phyloP scores from a whole-genome alignment of 2,113 vertebrate species.

The Oncorhynchus gorbuscha region DNA sequence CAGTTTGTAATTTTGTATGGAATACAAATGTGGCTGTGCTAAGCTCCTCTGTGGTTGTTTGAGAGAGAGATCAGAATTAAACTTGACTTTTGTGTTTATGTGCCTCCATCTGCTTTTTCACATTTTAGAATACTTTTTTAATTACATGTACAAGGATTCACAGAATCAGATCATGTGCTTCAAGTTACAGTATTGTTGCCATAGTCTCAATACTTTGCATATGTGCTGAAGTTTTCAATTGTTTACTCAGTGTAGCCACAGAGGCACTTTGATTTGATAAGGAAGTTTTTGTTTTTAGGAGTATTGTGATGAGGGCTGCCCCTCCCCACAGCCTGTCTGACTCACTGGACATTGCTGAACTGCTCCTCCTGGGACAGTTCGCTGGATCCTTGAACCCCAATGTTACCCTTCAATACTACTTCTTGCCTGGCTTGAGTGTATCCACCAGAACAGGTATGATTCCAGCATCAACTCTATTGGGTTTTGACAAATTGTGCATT shows the following conservation, averaged over 20 bases:
- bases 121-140: not conserved
- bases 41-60: constrained; percentile 22
- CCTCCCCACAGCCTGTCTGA: not conserved
- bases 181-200: too few species aligned
- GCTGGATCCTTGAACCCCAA: not conserved
- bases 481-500: not conserved
- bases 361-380: not conserved
- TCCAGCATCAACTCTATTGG: not conserved
- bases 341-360: not conserved
- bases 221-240: not conserved
- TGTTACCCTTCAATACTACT: not conserved
- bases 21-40: constrained; percentile 5
- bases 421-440: not conserved
- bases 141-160: not conserved
- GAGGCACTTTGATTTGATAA: not conserved
- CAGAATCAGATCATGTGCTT: too few species aligned
- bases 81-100: not conserved
- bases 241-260: not conserved
- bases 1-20: constrained; percentile 44
- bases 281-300: not conserved
- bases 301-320: not conserved
- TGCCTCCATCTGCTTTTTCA: not conserved
- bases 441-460: not conserved
- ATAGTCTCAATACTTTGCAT: too few species aligned
- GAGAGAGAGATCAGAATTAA: constrained; percentile 9